A percentile compares a stretch with the other conserved stretches of the same genome.
These are phyloP conservation scores for Miniopterus natalensis DNA, from an alignment of 2,113 vertebrate genomes.

Conservation along the genomic window DNA sequence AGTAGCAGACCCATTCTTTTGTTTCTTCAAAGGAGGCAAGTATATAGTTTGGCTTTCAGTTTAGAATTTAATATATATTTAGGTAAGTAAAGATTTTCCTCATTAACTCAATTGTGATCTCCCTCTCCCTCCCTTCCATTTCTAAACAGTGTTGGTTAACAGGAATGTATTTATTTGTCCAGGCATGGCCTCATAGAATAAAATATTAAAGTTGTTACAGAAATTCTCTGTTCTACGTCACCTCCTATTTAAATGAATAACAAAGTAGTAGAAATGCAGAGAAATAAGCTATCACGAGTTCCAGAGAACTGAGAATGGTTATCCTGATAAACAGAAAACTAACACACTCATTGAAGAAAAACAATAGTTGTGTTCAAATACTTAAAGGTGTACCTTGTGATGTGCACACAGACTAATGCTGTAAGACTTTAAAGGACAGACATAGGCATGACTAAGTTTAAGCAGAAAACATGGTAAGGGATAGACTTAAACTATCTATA, in stretches of 20 bases:
- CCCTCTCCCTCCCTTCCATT: not conserved
- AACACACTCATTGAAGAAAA: not conserved
- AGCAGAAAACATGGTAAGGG: not conserved
- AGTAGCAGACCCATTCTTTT: not conserved
- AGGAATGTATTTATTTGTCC: not conserved
- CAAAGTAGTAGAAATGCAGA: not conserved
- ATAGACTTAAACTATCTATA: not conserved
- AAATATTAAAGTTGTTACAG: not conserved
- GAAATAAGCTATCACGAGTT: not conserved
- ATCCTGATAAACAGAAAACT: not conserved
- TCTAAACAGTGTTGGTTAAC: conserved; percentile 11
- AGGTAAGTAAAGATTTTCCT: conserved; percentile 45
- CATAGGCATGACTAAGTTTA: not conserved
- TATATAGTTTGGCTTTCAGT: not conserved
- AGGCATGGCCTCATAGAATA: not conserved
- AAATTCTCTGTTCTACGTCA: not conserved
- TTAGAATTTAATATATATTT: not conserved
- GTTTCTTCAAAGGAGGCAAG: not conserved
- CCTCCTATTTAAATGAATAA: not conserved
- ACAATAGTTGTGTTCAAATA: not conserved
- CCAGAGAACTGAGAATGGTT: not conserved
- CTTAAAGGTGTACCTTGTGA: not conserved
- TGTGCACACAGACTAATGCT: not conserved
- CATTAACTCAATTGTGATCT: not conserved
- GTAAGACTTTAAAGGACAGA: conserved; percentile 26